Base-by-base conservation (phyloP, 2,888 invertebrate genomes). In the Caenorhabditis japonica region DNA sequence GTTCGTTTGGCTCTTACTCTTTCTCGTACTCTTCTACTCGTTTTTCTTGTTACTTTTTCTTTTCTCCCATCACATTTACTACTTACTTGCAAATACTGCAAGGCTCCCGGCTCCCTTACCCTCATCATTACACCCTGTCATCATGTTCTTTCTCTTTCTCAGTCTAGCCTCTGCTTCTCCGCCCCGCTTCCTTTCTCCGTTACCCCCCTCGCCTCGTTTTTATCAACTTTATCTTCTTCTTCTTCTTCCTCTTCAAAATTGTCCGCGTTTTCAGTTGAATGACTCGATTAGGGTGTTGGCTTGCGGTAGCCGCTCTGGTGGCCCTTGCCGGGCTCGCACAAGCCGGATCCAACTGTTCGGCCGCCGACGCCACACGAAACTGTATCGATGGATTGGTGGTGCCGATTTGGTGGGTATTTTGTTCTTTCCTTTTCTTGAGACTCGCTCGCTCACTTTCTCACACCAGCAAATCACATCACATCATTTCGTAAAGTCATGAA, bases 331-430 rank as follows among this genome's bases (percentile, higher is more conserved):
- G 61, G 19, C 66, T 80, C 21, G 56, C 64, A 41, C 47, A 72
- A 33, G 86, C 87, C 33, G 85, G 86, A 47, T 76, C 81, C 23
- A 87, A 87, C 73, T 87, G 87, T 75, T 84, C 87, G 53, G 84
- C 83, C 17, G 86, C 86, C 46, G 87, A 87, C 71, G 84, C 85
- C 61, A 85, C 84, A 38, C 81, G 82, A 71, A 85, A 85, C 49
- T 99, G 97, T 90, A 91, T 91, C 84, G 92, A 93, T 58, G 99
- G 97, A 44, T 90, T 97, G 73, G 86, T 97, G 80, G 89, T 99
- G 60, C 94, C 95, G 25, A 90, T 93, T 76, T 99, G 97, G 97
- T 84, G 36, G 64, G 78, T 66, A 10, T 33, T 41, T 21, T 46
- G 3, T 12, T n/a, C 25, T 23, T 46, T 15, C 10, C 23, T 44